Percentiles rank a stretch among this genome's conserved stretches.
Conservation (phyloP, 1,140 invertebrate genomes). For the Bathynomus jamesi region DNA sequence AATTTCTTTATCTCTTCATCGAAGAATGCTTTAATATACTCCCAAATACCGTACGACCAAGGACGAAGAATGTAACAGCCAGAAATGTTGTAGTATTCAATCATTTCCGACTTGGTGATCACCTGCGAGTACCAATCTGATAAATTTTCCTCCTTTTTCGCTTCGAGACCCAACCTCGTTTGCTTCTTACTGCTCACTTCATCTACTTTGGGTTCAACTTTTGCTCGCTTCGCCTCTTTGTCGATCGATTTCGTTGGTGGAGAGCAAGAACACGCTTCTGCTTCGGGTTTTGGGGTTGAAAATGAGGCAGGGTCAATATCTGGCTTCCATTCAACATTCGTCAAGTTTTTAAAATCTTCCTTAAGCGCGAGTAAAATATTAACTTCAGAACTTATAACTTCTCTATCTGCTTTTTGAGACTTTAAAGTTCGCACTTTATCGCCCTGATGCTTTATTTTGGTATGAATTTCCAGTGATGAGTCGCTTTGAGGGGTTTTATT, state of each 20-base stretch:
- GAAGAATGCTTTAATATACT: conserved; percentile 80
- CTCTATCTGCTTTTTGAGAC: conserved; percentile 40
- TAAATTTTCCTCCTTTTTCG: conserved; percentile 83
- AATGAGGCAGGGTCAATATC: conserved; percentile 28
- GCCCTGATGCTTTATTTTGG: conserved; percentile 47
- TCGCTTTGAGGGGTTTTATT: too few species aligned
- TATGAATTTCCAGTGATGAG: conserved; percentile 39
- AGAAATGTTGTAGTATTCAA: conserved; percentile 98
- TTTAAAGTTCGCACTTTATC: conserved; percentile 48
- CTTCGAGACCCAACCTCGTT: conserved; percentile 86
- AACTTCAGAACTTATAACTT: conserved; percentile 44
- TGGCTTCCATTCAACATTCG: conserved; percentile 56
- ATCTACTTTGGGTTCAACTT: conserved; percentile 21
- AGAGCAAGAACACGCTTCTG: conserved; percentile 15
- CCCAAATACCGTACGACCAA: conserved; percentile 97
- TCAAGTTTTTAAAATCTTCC: conserved; percentile 44
- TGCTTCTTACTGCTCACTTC: conserved; percentile 62
- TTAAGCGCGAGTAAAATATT: conserved; percentile 48
- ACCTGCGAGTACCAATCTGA: conserved; percentile 98
- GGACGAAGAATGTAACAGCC: conserved; percentile 97
- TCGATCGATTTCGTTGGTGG: conserved; percentile 27
- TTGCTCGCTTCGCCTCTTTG: conserved; percentile 33
- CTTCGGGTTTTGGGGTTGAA: not conserved
- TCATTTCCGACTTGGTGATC: conserved; percentile 95
- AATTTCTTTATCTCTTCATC: conserved; percentile 82